Base-by-base conservation (phyloP, 2,888 invertebrate genomes). In the Ochropleura leucogaster region DNA sequence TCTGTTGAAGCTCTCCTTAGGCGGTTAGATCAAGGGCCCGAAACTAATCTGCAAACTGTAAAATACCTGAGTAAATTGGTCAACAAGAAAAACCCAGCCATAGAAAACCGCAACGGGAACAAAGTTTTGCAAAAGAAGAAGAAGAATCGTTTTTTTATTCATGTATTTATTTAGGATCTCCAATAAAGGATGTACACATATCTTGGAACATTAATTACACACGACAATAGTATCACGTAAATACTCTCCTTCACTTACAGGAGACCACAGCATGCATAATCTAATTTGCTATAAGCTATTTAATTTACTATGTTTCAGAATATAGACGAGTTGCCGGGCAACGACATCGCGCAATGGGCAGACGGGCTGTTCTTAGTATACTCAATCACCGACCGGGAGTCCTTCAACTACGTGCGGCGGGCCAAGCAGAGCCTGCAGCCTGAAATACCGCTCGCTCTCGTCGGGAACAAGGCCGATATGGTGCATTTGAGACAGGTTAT, bases 401-500 rank as follows among this genome's bases (percentile, higher is more conserved):
- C 98, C 46, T 98, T 99, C 94, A 98, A 98, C 93, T 98, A 98
- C 91, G 97, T 98, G 73, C 97, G 98, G 72, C 97, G 97, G 72
- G 97, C 98, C 55, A 98, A 98, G 91, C 97, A 96, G 90, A 97
- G 97, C 88, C 96, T 97, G 78, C 98, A 97, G 91, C 97, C 97
- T 0, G 98, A 98, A 82, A 97, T 98, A 79, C 98, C 98, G 0
- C 97, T 98, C 53, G 97, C 98, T n/a, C 96, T 99, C n/a, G 98
- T 98, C 49, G 99, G 98, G 59, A 99, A 99, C 91, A 99, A 99
- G 94, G 98, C 98, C 42, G 99, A 99, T 90, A 98, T 99, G 98
- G 98, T 98, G 81, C 99, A 99, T 93, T 95, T 99, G 85, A 97
- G 99, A 88, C 98, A 98, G 97, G 96, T 49, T 30, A 30, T 30